Percentiles rank a stretch among this genome's conserved stretches.
phyloP scores from a whole-genome alignment of 1,140 invertebrate genomes.

The Meteorus sp. region DNA sequence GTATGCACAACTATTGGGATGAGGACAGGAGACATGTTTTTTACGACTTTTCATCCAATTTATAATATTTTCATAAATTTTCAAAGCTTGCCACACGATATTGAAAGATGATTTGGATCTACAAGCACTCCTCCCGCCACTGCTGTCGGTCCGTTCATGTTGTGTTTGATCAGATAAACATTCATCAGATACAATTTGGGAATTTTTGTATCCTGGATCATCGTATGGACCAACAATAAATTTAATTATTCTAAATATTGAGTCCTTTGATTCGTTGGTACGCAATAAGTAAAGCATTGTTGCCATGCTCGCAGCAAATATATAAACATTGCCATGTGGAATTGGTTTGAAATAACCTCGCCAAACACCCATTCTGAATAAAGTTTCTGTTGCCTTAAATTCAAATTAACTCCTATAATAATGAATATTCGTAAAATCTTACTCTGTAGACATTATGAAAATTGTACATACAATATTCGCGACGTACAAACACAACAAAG shows the following conservation, averaged over 20 bases:
- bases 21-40: conserved; percentile 63
- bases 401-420: conserved; percentile 32
- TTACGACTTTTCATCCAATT: conserved; percentile 57
- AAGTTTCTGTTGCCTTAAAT: conserved; percentile 71
- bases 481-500: conserved; percentile 75
- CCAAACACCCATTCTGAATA: conserved; percentile 72
- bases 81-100: conserved; percentile 53
- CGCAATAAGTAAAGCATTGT: conserved; percentile 65
- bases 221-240: conserved; percentile 69
- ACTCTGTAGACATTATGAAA: conserved; percentile 2
- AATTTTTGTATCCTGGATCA: conserved; percentile 48
- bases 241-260: conserved; percentile 68
- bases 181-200: conserved; percentile 1
- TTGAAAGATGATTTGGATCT: conserved; percentile 39
- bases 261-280: conserved; percentile 59
- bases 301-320: conserved; percentile 66
- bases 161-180: conserved; percentile 27
- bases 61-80: conserved; percentile 56
- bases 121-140: conserved; percentile 29
- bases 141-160: conserved; percentile 32
- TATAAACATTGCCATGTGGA: conserved; percentile 67
- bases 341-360: conserved; percentile 66
- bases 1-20: conserved; percentile 65
- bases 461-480: conserved; percentile 73
- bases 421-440: neutral